Percentiles rank a stretch among this genome's conserved stretches.
Evolutionary conservation across 2,797 vertebrate genomes (phyloP).

Genomic region (Nannoperca obscura): DNA sequence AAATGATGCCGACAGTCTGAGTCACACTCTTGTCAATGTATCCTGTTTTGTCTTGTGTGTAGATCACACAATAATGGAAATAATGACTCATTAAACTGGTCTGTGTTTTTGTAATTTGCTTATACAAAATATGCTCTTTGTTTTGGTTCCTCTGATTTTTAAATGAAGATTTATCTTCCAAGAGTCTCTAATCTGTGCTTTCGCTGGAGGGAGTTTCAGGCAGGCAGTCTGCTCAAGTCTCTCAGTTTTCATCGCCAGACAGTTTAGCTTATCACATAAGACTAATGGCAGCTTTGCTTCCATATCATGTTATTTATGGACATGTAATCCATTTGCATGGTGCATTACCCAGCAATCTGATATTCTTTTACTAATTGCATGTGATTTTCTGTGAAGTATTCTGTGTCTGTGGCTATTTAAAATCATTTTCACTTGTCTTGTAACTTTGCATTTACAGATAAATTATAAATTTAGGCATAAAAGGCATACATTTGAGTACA

Average conservation of each 20-base stretch:
- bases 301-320: constrained; percentile 28
- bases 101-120: constrained; percentile 31
- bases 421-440: constrained; percentile 6
- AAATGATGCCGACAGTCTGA: constrained; percentile 50
- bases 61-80: constrained; percentile 41
- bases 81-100: constrained; percentile 46
- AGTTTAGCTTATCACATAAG: constrained; percentile 36
- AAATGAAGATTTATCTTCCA: constrained; percentile 41
- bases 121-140: constrained; percentile 43
- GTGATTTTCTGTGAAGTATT: background rate
- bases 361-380: constrained; percentile 13
- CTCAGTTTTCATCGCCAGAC: constrained; percentile 36
- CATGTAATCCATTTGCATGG: constrained; percentile 32
- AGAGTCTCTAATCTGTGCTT: constrained; percentile 42
- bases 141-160: constrained; percentile 52
- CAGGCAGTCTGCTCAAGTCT: constrained; percentile 22
- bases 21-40: constrained; percentile 46
- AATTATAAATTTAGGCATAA: too few relatives aligned
- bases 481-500: too few relatives aligned
- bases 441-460: background rate
- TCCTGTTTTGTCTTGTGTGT: constrained; percentile 37
- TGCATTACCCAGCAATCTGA: constrained; percentile 26
- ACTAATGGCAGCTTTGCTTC: constrained; percentile 21
- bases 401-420: background rate
- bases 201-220: constrained; percentile 27